Conservation (phyloP, 2,113 vertebrate genomes). For the Marmota monax region DNA sequence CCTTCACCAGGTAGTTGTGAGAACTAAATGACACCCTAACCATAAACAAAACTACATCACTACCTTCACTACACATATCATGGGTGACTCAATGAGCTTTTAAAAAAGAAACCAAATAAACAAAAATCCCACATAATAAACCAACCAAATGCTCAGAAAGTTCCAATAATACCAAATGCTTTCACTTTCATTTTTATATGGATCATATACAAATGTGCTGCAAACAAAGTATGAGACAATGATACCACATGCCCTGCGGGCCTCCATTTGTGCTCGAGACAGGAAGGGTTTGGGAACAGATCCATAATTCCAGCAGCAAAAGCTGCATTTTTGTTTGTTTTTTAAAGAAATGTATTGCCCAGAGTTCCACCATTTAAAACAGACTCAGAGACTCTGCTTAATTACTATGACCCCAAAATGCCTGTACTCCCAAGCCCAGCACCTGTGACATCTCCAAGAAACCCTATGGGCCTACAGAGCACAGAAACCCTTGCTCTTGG, state of each 20-base stretch:
- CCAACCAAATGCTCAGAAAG: conserved; percentile 26
- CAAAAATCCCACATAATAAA: conserved; percentile 18
- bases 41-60: conserved; percentile 29
- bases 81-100: conserved; percentile 19
- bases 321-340: background rate
- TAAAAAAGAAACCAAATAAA: background rate
- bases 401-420: background rate
- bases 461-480: background rate
- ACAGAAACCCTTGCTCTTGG: background rate
- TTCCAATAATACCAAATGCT: background rate
- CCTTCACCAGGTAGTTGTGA: background rate
- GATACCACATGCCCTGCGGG: background rate
- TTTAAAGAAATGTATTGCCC: background rate
- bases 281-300: background rate
- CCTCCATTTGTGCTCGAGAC: background rate
- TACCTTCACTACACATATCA: conserved; percentile 25
- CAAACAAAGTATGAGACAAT: background rate
- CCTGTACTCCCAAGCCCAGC: background rate
- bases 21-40: conserved; percentile 3
- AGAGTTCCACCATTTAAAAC: background rate
- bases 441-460: background rate
- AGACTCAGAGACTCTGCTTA: background rate
- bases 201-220: background rate
- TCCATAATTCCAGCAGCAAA: background rate
- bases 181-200: conserved; percentile 29